A percentile compares a stretch with the other conserved stretches of the same genome.
Conservation (phyloP, 2,113 vertebrate genomes). For the Mesocricetus auratus region DNA sequence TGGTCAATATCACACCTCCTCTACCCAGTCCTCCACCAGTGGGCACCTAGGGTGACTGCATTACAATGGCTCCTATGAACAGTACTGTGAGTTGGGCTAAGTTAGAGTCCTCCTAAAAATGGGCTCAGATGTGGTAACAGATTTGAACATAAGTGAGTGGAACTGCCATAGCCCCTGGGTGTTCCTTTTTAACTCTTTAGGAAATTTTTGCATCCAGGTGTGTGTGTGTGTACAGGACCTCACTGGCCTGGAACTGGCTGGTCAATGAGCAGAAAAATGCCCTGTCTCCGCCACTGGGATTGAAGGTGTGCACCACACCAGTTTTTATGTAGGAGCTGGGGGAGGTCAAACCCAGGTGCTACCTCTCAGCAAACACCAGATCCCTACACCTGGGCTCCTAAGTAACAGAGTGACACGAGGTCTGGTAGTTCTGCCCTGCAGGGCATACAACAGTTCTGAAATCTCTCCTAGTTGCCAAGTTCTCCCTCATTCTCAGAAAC, state of each 20-base stretch:
- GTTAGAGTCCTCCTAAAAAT: neutral
- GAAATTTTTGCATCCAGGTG: neutral
- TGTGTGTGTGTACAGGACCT: neutral
- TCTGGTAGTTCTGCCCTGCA: neutral
- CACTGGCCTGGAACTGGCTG: neutral
- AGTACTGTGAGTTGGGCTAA: neutral
- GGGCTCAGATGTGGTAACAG: neutral
- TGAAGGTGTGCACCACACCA: neutral
- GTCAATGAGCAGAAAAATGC: too few relatives aligned
- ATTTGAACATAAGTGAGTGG: neutral
- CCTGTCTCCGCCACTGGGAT: neutral
- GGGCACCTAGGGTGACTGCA: too few relatives aligned
- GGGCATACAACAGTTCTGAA: neutral
- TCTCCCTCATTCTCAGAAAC: neutral
- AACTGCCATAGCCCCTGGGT: neutral
- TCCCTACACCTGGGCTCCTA: neutral
- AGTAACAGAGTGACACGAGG: neutral
- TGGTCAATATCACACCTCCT: neutral
- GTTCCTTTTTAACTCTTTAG: neutral
- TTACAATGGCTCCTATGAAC: neutral
- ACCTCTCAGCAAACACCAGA: neutral
- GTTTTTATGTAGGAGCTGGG: neutral
- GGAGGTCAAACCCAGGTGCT: neutral
- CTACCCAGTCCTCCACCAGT: neutral
- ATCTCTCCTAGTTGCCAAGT: neutral